Evolutionary conservation across 2,888 invertebrate species (phyloP).

Genomic region (Melieria omissa): DNA sequence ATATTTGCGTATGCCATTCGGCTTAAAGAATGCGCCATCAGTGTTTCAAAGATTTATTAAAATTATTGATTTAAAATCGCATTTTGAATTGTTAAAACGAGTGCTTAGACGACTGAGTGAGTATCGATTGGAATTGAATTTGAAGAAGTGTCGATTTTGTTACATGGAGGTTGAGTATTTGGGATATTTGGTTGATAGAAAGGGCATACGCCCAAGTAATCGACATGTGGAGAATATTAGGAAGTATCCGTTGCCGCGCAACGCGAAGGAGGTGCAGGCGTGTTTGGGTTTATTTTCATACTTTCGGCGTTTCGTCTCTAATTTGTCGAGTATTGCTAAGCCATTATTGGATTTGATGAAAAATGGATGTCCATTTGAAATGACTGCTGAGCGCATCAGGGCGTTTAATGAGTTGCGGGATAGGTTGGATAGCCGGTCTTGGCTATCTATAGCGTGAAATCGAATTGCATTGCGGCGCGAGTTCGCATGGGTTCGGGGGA

Average conservation of each 20-base stretch:
- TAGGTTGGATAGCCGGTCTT: no score
- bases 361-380: no score
- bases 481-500: no score
- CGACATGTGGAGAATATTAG: background rate
- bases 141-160: constrained; percentile 34
- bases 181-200: constrained; percentile 1
- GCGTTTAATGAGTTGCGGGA: no score
- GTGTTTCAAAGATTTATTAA: background rate
- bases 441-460: no score
- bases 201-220: background rate
- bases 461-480: no score
- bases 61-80: background rate
- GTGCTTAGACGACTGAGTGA: background rate
- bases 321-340: no score
- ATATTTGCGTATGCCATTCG: background rate
- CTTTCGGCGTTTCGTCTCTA: no score
- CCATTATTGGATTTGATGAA: no score
- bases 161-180: constrained; percentile 27
- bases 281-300: background rate
- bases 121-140: constrained; percentile 9
- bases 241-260: background rate
- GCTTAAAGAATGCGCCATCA: background rate
- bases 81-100: background rate
- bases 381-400: no score
- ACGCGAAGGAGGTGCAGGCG: background rate